Base-by-base conservation (phyloP, 2,888 invertebrate species). In the Aphrophora alni region DNA sequence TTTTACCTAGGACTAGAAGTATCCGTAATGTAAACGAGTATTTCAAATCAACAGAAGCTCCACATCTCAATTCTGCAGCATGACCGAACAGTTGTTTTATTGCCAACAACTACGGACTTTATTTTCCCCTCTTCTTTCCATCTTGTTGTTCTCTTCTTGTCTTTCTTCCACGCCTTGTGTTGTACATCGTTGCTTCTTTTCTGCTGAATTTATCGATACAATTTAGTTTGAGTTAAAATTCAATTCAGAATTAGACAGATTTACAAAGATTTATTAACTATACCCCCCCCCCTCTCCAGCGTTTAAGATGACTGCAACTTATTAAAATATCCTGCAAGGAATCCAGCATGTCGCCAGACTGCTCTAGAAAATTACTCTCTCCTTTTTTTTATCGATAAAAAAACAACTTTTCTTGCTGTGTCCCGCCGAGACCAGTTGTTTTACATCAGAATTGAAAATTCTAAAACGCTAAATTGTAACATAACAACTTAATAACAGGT, bases 401-500 rank as follows among this genome's bases (percentile, higher is more conserved):
- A 33, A n/a, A n/a, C n/a, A n/a, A n/a, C n/a, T n/a, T n/a, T n/a
- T n/a, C n/a, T 33, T 4, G 33, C 4, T 33, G 4, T 33, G 33
- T 33, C 33, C n/a, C 33, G 10, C 2, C 14, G 17, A 44, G 14
- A 59, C 21, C 21, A 59, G 59, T 21, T 59, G 59, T 59, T 59
- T 59, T 59, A 59, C 59, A 59, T 59, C 59, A 59, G 21, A 59
- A 59, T 59, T 59, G 59, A 59, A 59, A 59, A 21, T 21, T 59
- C 59, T 59, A 3, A 2, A 21, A 59, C 59, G 21, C 10, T 59
- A 59, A 59, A 59, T 21, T 59, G 1, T 1, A 59, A 59, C 59
- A 14, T 59, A 59, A 59, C 59, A 59, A 59, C 59, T 59, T 59
- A 59, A 59, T 59, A 21, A 59, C 59, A 59, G 59, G 59, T 59